Percentiles rank a stretch among this genome's conserved stretches.
Conservation (phyloP, 2,113 vertebrate species). For the Oncorhynchus tshawytscha region DNA sequence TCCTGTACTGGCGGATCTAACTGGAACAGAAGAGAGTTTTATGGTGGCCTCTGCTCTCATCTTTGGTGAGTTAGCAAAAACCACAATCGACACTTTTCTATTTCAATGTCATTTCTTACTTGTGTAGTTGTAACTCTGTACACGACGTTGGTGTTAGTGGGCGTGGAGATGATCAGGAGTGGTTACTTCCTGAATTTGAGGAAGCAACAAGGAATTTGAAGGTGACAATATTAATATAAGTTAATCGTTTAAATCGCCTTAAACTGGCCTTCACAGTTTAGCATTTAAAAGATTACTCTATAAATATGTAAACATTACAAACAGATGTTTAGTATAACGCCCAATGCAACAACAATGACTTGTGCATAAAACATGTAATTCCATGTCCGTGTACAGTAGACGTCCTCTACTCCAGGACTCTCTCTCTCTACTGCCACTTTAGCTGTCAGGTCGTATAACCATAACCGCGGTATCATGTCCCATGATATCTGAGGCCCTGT, state of each 20-base stretch:
- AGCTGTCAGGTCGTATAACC: conserved; percentile 52
- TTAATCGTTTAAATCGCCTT: too few species aligned
- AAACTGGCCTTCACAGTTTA: conserved; percentile 2
- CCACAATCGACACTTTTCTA: background rate
- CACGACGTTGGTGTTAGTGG: too few species aligned
- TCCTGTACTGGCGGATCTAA: too few species aligned
- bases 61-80: background rate
- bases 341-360: background rate
- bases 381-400: background rate
- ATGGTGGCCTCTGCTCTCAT: background rate
- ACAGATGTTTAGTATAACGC: conserved; percentile 31
- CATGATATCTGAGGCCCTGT: conserved; percentile 43
- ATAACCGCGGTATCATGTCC: conserved; percentile 27
- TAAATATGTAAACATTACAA: conserved; percentile 48
- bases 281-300: background rate
- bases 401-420: conserved; percentile 14
- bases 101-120: background rate
- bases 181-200: too few species aligned
- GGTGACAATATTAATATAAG: too few species aligned
- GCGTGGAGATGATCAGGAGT: too few species aligned
- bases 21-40: background rate
- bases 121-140: background rate
- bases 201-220: too few species aligned
- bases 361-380: background rate
- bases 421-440: conserved; percentile 40